Percentiles rank a stretch among this genome's conserved stretches.
These are phyloP conservation scores for Hydriomena furcata DNA, from an alignment of 2,888 invertebrate species.

Conservation along the genomic window DNA sequence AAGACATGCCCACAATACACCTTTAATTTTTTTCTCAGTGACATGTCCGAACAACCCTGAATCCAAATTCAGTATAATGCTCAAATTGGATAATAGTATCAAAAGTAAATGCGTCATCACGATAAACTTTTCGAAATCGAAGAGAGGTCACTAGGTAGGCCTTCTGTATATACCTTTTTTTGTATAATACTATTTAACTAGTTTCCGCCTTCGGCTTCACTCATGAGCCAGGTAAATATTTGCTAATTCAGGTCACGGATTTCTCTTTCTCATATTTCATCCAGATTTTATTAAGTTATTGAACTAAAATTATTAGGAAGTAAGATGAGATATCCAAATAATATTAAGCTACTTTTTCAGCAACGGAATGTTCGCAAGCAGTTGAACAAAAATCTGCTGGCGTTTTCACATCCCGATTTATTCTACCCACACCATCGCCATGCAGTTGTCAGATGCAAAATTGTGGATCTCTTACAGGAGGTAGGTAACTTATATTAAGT, in stretches of 20 bases:
- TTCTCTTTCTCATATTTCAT: too few species aligned
- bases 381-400: slow-evolving; percentile 42
- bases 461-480: slow-evolving; percentile 19
- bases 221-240: too few species aligned
- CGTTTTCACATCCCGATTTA: slow-evolving; percentile 51
- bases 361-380: slow-evolving; percentile 32
- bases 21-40: slow-evolving; percentile 51
- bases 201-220: too few species aligned
- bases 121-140: slow-evolving; percentile 55
- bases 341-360: slow-evolving; percentile 32
- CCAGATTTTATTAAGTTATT: too few species aligned
- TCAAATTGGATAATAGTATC: slow-evolving; percentile 56
- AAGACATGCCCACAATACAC: slow-evolving; percentile 5
- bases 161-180: slow-evolving; percentile 1
- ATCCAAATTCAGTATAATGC: slow-evolving; percentile 59
- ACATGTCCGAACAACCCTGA: slow-evolving; percentile 41
- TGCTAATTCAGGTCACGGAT: too few species aligned
- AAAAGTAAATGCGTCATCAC: slow-evolving; percentile 56
- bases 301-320: too few species aligned
- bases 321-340: neutral
- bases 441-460: slow-evolving; percentile 23
- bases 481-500: slow-evolving; percentile 12
- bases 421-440: slow-evolving; percentile 40
- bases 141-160: slow-evolving; percentile 48
- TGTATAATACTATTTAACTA: too few species aligned